Evolutionary conservation across 1,140 invertebrate genomes (phyloP).

Genomic region (Riptortus pedestris): DNA sequence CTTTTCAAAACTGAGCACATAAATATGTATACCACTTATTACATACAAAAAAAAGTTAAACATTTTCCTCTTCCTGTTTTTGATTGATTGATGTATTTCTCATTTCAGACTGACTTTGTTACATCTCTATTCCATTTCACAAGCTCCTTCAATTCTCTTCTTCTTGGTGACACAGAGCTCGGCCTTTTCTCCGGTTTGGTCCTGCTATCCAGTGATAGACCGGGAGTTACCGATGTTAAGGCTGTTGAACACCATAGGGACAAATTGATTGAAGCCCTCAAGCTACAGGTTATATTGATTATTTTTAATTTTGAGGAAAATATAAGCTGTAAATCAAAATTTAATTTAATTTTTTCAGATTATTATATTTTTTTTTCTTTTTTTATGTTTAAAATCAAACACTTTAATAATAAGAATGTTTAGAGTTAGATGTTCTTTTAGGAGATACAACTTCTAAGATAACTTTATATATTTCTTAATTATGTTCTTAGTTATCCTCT

Average conservation of each 20-base stretch:
- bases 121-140: constrained; percentile 67
- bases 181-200: constrained; percentile 81
- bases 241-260: constrained; percentile 74
- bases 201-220: constrained; percentile 66
- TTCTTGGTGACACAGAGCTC: constrained; percentile 79
- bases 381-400: background rate
- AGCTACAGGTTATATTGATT: constrained; percentile 64
- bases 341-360: background rate
- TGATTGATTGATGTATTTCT: background rate
- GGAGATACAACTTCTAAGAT: too few species aligned
- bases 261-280: constrained; percentile 72
- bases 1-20: too few species aligned
- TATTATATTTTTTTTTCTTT: constrained; percentile 3
- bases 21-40: too few species aligned
- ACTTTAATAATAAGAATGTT: too few species aligned
- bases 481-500: too few species aligned
- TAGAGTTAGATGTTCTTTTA: too few species aligned
- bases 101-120: constrained; percentile 49
- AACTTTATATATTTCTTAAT: too few species aligned
- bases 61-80: background rate
- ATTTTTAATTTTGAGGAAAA: constrained; percentile 32
- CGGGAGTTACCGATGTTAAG: constrained; percentile 71
- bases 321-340: background rate
- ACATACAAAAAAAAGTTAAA: too few species aligned
- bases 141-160: constrained; percentile 61